Base-by-base conservation (phyloP, 2,797 vertebrate genomes). In the Rhynchotus rufescens region DNA sequence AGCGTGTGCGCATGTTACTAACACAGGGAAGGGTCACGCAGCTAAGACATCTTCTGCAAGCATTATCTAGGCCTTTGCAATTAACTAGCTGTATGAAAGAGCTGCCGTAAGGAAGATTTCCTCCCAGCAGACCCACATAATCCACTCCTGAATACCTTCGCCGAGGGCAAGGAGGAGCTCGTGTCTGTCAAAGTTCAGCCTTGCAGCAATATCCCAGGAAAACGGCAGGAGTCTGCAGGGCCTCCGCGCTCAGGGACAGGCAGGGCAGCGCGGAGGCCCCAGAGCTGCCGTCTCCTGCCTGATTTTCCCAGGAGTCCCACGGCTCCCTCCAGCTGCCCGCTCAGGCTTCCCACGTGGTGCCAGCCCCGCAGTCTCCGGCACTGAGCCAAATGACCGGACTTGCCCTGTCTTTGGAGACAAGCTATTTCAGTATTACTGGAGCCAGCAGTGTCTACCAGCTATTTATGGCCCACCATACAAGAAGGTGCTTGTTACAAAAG, bases 351-450 rank as follows among this genome's bases (percentile, higher is more conserved):
- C 12, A 26, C 61, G 67, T 61, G 73, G 40, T 71, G 67, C 60
- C 66, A 80, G 45, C 7, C 15, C 51, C 68, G 71, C 40, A 76
- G 75, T 34, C 66, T 81, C 17, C 75, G 84, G 89, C 21, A 6
- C 12, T 4, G 52, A 38, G 81, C 67, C 93, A 80, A 28, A 60
- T 72, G 84, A 75, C 72, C 44, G 28, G 71, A 56, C 23, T 73
- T 79, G 16, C 78, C 36, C 54, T 36, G 54, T 44, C 54, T 83
- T 91, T 68, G 61, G 75, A 84, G 74, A 89, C 10, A 30, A 86
- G 88, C 83, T 95, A 86, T 92, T 94, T 92, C 54, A 72, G 77
- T 92, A 69, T 47, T 82, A 28, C 28, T 66, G 60, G 68, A 72
- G 73, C 60, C 91, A 86, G 66, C 54, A 83, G 74, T 57, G 52